Evolutionary conservation across 2,113 vertebrate species (phyloP), one percentile per base, ranked within the genome.

Genomic region (Polyodon spathula): DNA sequence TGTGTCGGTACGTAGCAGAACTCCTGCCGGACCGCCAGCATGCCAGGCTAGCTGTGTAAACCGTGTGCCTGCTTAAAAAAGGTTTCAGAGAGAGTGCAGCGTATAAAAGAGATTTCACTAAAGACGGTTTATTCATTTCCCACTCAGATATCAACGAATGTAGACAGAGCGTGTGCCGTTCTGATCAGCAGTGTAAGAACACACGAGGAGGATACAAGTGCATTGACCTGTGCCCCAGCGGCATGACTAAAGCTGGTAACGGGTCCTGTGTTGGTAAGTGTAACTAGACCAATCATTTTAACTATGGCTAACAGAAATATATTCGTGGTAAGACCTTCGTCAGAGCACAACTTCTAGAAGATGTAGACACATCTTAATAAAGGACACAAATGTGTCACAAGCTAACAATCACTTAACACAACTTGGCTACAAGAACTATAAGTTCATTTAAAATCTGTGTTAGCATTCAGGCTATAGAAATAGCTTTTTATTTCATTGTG

Each of bases 131-230:
- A 12, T 1, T 40, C 44, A 51, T 50, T 67, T 62, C 27, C 56
- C 10, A 46, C 17, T 15, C 68, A 99, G 95, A 99, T 66, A 82
- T 99, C 69, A 99, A 98, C 0, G 95, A 99, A 66, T 99, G 96
- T 78, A 87, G 89, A 60, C 94, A 99, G 81, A 86, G 84, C 0
- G 92, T 94, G 4, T 99, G 96, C 76, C 90, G 92, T 53, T 85
- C 82, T 3, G 93, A 97, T 63, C 96, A 99, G 64, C 89, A 90
- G 66, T 99, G 96, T 71, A 94, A 90, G 76, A 99, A 99, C 72
- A 95, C 91, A 1, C 90, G 92, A 0, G 96, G 96, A 4, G 89
- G 96, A 66, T 99, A 94, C 69, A 91, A 86, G 64, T 99, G 96
- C 74, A 91, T 96, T 40, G 96, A 99, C 68, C 84, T 98, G 62